Conservation (phyloP, 2,113 vertebrate genomes). For the Brevimyrus niger region DNA sequence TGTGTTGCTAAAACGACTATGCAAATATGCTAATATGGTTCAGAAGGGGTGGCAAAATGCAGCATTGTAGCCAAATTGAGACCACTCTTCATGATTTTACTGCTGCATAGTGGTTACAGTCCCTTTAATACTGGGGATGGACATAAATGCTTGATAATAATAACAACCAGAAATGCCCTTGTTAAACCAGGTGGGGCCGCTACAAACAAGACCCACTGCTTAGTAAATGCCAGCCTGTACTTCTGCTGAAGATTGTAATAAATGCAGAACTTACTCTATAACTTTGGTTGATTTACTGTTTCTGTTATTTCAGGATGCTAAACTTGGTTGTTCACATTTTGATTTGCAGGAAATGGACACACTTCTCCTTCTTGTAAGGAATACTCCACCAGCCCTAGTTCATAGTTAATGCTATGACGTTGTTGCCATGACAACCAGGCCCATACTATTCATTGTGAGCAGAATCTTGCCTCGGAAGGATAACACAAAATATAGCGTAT, state of each 20-base stretch:
- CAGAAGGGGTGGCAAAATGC: neutral
- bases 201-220: neutral
- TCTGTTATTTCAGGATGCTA: neutral
- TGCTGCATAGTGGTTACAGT: neutral
- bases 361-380: constrained; percentile 22
- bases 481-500: constrained; percentile 17
- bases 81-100: neutral
- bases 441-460: constrained; percentile 30
- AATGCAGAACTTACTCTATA: neutral
- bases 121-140: neutral
- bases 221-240: neutral
- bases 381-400: constrained; percentile 28
- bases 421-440: constrained; percentile 41
- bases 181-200: neutral
- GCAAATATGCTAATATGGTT: neutral
- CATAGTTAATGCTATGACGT: constrained; percentile 20
- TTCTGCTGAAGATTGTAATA: neutral
- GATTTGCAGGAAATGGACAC: neutral
- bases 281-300: neutral
- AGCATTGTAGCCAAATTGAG: neutral
- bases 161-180: neutral
- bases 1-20: neutral
- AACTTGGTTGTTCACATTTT: neutral
- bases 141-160: neutral
- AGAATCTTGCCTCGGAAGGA: constrained; percentile 30